A percentile compares a stretch with the other conserved stretches of the same genome.
Evolutionary conservation across 2,888 invertebrate genomes (phyloP).

Genomic region (Oasisia sp.): DNA sequence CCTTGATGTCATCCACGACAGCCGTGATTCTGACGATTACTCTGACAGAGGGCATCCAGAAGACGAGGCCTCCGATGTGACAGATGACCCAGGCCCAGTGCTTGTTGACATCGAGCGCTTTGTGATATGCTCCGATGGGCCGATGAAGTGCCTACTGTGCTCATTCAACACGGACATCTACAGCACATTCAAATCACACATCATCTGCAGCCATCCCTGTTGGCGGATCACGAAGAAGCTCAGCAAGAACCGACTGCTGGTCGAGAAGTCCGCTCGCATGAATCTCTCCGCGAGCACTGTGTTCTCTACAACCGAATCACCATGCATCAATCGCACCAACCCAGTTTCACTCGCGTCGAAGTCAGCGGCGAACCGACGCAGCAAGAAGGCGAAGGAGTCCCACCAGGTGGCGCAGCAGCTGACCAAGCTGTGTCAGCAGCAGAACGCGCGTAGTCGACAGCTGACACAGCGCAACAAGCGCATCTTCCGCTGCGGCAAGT

Average conservation of each 20-base stretch:
- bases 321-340: neutral
- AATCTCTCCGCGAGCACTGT: neutral
- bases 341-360: neutral
- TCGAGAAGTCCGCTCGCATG: slow-evolving; percentile 38
- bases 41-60: neutral
- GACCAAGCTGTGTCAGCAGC: neutral
- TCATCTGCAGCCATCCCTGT: slow-evolving; percentile 41
- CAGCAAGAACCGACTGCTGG: slow-evolving; percentile 40
- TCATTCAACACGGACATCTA: slow-evolving; percentile 37
- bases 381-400: neutral
- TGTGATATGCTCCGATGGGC: slow-evolving; percentile 40
- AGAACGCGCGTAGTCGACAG: slow-evolving; percentile 31
- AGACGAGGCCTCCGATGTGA: neutral
- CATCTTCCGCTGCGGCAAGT: slow-evolving; percentile 37
- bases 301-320: neutral
- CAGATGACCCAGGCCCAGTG: neutral
- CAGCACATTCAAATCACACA: slow-evolving; percentile 42
- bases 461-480: slow-evolving; percentile 39
- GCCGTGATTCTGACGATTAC: neutral
- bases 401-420: neutral
- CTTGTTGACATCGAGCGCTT: slow-evolving; percentile 34
- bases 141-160: slow-evolving; percentile 40
- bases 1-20: neutral
- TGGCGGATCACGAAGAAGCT: slow-evolving; percentile 42
- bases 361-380: neutral